Evolutionary conservation across 2,888 invertebrate genomes (phyloP).

Genomic region (Melanargia galathea): DNA sequence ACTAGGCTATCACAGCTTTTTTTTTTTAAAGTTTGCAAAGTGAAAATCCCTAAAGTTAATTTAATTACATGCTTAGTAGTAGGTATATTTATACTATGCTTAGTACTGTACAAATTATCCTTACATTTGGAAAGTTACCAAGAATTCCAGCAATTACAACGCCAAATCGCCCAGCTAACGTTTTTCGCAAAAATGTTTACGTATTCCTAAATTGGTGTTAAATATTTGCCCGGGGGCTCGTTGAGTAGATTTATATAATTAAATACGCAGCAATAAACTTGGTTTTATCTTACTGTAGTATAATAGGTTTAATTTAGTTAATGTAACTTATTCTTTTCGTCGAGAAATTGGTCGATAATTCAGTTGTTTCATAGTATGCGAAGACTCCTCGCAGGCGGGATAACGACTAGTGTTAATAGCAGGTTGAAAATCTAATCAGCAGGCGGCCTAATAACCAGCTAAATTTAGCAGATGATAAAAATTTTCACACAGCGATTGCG

Average conservation of each 20-base stretch:
- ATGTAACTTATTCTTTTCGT: too few species aligned
- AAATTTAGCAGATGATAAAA: too few species aligned
- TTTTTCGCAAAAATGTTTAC: slow-evolving; percentile 10
- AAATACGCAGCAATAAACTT: background rate
- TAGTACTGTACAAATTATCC: slow-evolving; percentile 10
- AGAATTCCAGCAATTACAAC: slow-evolving; percentile 12
- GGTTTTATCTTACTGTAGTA: background rate
- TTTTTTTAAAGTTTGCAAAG: background rate
- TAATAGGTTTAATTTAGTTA: too few species aligned
- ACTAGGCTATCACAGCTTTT: too few species aligned
- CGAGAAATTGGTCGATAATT: too few species aligned
- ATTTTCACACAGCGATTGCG: too few species aligned
- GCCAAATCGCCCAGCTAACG: background rate
- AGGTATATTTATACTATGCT: background rate
- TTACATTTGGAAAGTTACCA: slow-evolving; percentile 15
- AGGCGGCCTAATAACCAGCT: too few species aligned
- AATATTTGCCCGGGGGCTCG: background rate
- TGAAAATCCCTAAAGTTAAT: background rate
- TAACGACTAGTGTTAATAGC: too few species aligned
- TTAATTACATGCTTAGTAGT: slow-evolving; percentile 6
- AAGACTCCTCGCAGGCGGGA: too few species aligned
- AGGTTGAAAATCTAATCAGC: too few species aligned
- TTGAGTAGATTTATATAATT: slow-evolving; percentile 1
- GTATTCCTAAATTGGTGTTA: slow-evolving; percentile 6
- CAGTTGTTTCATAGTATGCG: too few species aligned